Base-by-base conservation (phyloP, 2,113 vertebrate genomes). In the Pithys albifrons region DNA sequence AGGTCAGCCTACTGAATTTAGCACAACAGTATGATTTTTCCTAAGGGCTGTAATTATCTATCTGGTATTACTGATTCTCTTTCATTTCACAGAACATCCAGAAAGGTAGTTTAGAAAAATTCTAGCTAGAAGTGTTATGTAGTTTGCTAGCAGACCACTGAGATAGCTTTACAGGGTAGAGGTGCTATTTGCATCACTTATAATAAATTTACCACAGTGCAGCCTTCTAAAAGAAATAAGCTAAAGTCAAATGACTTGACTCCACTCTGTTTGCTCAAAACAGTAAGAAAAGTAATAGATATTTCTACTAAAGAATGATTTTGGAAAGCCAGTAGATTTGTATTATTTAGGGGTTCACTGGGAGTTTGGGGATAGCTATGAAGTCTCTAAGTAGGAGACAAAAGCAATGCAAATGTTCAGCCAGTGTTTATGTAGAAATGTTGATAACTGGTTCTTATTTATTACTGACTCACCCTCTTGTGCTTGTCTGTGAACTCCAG, bases 381-480 rank as follows among this genome's bases (percentile, higher is more conserved):
- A 78, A 45, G n/a, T 66, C 46, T 90, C 55, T 33, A 20, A 88
- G 51, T 19, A 74, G 35, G 41, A 88, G 22, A 76, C 28, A 58
- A 62, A 80, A 83, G 11, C 39, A 73, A 7, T n/a, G 25, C 20
- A 74, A 92, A 86, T 59, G 17, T 43, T 90, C 64, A 82, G 49
- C 17, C 65, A 82, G 19, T 70, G 80, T 89, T 96, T 82, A 74
- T 74, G 57, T 48, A 73, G 70, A 83, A 88, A 73, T 55, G 39
- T 49, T 84, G 78, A 67, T 93, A 89, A 79, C 64, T 85, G 31
- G n/a, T 85, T 31, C 27, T 77, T 95, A 82, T 82, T 95, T 92
- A 58, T 69, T 57, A 62, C 28, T 88, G 74, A 77, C 51, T 87
- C 35, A 62, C 29, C 12, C 19, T 80, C 27, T 87, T 85, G 46